Evolutionary conservation across 2,113 vertebrate species (phyloP), one percentile per base, ranked within the genome.

Genomic region (Hyla sarda): DNA sequence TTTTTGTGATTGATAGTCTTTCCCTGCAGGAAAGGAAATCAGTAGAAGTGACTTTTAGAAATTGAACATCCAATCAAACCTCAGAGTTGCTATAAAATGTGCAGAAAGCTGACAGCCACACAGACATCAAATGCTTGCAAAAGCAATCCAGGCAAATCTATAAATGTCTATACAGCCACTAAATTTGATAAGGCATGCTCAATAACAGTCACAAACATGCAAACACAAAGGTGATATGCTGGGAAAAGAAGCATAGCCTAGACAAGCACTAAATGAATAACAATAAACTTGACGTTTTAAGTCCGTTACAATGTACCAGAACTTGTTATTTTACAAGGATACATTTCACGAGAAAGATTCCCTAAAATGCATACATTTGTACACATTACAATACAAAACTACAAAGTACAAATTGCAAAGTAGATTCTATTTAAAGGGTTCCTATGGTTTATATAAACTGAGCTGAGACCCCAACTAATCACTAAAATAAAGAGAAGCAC

Each of bases 121-220:
- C 52, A 48, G n/a, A 81, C 78, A 81, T 47, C 7, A 30, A 84
- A 14, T 65, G n/a, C 28, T 34, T 74, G 54, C 32, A 56, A 75
- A 58, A 67, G 83, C 41, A 76, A 76, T 77, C 56, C 75, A 84
- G 76, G 72, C 54, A 77, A 77, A 28, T 58, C n/a, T 50, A 58
- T 77, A 21, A 67, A 52, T 77, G 13, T 77, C 23, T 81, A 50
- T 77, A 65, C 83, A 84, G 73, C 83, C 73, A 84, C 32, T 84
- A 25, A 62, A 62, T 76, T 19, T 12, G n/a, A 9, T 47, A 84
- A 48, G 41, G 37, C 83, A 84, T 84, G 83, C 83, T 84, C 58
- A 65, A 52, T 60, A 52, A 45, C 83, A 77, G 58, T 75, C 72
- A 77, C 56, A 84, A 48, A 72, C 83, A 84, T 84, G 83, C 83